Conservation (phyloP, 2,113 vertebrate genomes). For the Gasterosteus aculeatus region DNA sequence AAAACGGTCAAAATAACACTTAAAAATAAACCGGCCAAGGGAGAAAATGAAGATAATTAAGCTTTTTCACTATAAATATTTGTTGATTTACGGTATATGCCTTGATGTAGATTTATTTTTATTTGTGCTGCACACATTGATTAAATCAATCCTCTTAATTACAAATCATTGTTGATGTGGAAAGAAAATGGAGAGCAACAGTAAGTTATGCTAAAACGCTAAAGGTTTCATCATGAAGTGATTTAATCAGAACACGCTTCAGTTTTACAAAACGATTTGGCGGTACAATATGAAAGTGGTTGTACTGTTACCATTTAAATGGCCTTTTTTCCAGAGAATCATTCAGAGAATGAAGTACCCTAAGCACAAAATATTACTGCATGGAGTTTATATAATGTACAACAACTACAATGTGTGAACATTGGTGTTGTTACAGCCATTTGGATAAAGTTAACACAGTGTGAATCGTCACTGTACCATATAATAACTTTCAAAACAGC, state of each 20-base stretch:
- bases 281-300: conserved; percentile 50
- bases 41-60: conserved; percentile 46
- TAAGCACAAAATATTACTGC: conserved; percentile 14
- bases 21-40: conserved; percentile 20
- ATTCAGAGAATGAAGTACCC: not conserved
- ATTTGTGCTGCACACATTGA: conserved; percentile 52
- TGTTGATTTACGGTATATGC: conserved; percentile 42
- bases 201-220: conserved; percentile 57
- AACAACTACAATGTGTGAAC: not conserved
- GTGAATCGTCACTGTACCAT: conserved; percentile 15
- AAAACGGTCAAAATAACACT: conserved; percentile 53
- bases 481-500: conserved; percentile 14
- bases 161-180: conserved; percentile 40
- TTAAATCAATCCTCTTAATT: conserved; percentile 56
- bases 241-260: conserved; percentile 40
- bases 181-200: conserved; percentile 36
- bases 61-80: conserved; percentile 72
- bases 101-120: conserved; percentile 63
- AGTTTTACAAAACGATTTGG: conserved; percentile 24
- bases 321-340: conserved; percentile 24
- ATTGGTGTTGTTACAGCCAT: conserved; percentile 11
- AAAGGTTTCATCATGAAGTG: conserved; percentile 55
- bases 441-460: conserved; percentile 5
- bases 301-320: conserved; percentile 22
- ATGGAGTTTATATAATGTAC: conserved; percentile 7